Evolutionary conservation across 2,888 invertebrate genomes (phyloP).

Genomic region (Antheraea assamensis): DNA sequence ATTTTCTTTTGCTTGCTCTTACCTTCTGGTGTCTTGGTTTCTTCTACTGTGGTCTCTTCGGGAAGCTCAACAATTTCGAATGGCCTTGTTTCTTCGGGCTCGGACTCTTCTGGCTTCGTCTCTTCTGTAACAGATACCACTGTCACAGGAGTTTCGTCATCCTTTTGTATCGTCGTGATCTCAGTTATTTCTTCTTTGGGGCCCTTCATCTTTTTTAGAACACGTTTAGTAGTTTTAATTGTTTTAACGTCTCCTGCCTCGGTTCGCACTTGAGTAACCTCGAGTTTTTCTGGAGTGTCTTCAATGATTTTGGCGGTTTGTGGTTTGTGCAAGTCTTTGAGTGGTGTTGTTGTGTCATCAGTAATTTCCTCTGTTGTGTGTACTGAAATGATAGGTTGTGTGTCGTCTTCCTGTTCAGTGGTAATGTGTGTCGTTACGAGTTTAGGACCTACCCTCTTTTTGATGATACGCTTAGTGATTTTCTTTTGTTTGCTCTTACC

Average conservation of each 20-base stretch:
- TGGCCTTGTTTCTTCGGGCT: conserved; percentile 22
- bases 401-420: conserved; percentile 28
- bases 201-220: conserved; percentile 38
- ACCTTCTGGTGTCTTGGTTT: conserved; percentile 38
- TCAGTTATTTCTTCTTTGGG: conserved; percentile 35
- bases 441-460: conserved; percentile 36
- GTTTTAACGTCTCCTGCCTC: conserved; percentile 35
- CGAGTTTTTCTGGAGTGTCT: conserved; percentile 23
- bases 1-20: conserved; percentile 48
- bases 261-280: conserved; percentile 30
- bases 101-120: neutral
- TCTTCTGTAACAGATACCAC: conserved; percentile 24
- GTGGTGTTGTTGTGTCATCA: conserved; percentile 40
- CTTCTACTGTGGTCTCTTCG: conserved; percentile 37
- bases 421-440: conserved; percentile 41
- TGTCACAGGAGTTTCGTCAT: conserved; percentile 30
- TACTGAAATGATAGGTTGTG: conserved; percentile 57
- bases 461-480: conserved; percentile 43
- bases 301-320: conserved; percentile 19
- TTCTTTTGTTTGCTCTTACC: conserved; percentile 48
- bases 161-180: conserved; percentile 33
- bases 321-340: conserved; percentile 23
- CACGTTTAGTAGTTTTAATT: conserved; percentile 35
- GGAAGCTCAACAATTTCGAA: conserved; percentile 48
- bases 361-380: conserved; percentile 47